A percentile compares a stretch with the other conserved stretches of the same genome.
These are phyloP conservation scores for Holothuria scabra DNA, from an alignment of 53 echinoderm and acorn worm species.

Conservation along the genomic window DNA sequence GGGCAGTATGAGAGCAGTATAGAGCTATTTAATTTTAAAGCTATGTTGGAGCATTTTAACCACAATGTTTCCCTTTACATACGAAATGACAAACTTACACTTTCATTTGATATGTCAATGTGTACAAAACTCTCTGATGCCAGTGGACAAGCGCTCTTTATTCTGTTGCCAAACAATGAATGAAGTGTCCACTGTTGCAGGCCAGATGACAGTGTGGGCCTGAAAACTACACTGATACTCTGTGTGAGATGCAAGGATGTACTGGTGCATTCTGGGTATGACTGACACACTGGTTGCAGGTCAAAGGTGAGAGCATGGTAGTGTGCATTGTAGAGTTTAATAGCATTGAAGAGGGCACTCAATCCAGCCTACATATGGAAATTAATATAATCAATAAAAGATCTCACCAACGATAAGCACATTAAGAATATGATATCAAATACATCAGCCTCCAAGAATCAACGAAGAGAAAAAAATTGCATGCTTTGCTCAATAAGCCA, in stretches of 20 bases:
- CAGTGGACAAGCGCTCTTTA: slow-evolving; percentile 79
- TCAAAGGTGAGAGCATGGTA: slow-evolving; percentile 91
- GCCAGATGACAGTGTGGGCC: slow-evolving; percentile 63
- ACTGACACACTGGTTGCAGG: slow-evolving; percentile 84
- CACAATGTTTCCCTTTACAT: too few relatives aligned
- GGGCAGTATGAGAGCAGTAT: too few relatives aligned
- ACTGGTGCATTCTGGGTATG: slow-evolving; percentile 66
- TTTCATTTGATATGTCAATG: slow-evolving; percentile 80
- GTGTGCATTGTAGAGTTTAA: slow-evolving; percentile 93
- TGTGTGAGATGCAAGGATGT: slow-evolving; percentile 83
- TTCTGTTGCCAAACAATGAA: slow-evolving; percentile 64
- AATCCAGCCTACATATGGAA: slow-evolving; percentile 76
- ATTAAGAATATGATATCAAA: too few relatives aligned
- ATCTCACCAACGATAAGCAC: not conserved
- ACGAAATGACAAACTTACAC: slow-evolving; percentile 57
- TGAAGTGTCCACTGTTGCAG: slow-evolving; percentile 70
- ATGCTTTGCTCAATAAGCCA: too few relatives aligned
- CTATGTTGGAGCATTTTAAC: too few relatives aligned
- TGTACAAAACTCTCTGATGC: slow-evolving; percentile 71
- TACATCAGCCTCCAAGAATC: too few relatives aligned
- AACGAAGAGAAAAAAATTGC: too few relatives aligned
- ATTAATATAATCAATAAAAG: not conserved
- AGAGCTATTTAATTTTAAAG: too few relatives aligned
- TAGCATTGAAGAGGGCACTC: slow-evolving; percentile 86
- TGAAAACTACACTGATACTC: slow-evolving; percentile 74